Evolutionary conservation across 2,113 vertebrate genomes (phyloP).

Genomic region (Phalacrocorax aristotelis): DNA sequence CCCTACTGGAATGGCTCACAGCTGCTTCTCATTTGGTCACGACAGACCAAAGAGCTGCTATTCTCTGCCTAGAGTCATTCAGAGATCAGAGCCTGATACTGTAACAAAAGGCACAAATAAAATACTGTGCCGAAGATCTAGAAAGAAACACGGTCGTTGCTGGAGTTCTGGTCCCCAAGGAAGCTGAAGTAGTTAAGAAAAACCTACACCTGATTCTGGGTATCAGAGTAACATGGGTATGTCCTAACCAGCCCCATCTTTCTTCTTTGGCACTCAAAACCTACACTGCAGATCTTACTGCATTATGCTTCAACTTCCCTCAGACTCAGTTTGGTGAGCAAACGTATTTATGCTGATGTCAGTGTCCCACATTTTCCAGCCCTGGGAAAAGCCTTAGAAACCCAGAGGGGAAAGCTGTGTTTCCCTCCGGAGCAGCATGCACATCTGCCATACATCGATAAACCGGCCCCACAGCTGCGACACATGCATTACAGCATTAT

Average conservation of each 20-base stretch:
- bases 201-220: neutral
- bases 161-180: neutral
- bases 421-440: accelerated
- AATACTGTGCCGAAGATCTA: neutral
- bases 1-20: neutral
- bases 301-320: neutral
- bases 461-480: accelerated
- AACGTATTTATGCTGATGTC: neutral
- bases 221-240: neutral
- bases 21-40: neutral
- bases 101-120: neutral
- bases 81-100: too few species aligned
- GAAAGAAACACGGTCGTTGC: neutral
- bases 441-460: neutral
- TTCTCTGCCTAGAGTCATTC: neutral
- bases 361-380: neutral
- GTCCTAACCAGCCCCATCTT: neutral
- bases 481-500: accelerated
- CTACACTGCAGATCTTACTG: neutral
- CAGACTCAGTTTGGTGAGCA: accelerated
- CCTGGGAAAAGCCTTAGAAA: neutral
- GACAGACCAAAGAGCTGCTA: neutral
- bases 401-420: neutral
- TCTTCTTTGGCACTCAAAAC: neutral
- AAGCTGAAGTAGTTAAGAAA: neutral